Evolutionary conservation across 2,113 vertebrate genomes (phyloP).

Genomic region (Nannospalax galili): DNA sequence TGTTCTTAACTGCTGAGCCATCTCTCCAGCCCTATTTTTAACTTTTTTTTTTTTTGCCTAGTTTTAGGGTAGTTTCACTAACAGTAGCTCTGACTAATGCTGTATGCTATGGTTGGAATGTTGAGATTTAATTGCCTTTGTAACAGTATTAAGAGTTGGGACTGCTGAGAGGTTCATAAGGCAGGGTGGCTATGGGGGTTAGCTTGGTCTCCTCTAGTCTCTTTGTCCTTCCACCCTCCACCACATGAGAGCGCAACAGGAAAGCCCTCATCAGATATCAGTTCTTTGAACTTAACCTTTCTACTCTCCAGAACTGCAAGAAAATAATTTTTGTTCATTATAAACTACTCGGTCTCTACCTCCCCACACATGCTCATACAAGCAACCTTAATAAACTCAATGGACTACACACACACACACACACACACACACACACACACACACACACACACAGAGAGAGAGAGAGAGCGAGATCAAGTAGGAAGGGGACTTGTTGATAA

Average conservation of each 20-base stretch:
- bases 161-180: background rate
- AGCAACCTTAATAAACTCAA: background rate
- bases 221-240: too few species aligned
- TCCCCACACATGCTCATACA: background rate
- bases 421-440: background rate
- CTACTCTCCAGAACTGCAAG: background rate
- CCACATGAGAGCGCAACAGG: background rate
- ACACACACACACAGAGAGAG: too few species aligned
- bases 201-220: background rate
- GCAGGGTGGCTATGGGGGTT: background rate
- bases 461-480: background rate
- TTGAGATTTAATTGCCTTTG: background rate
- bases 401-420: background rate
- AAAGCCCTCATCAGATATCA: background rate
- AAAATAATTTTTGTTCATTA: background rate
- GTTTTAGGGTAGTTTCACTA: background rate
- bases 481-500: too few species aligned
- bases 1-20: too few species aligned
- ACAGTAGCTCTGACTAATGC: background rate
- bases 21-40: too few species aligned
- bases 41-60: background rate
- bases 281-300: background rate
- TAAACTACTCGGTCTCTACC: background rate
- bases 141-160: background rate
- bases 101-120: background rate